Conservation (phyloP, 1,140 invertebrate species). For the Meloidogyne floridensis region DNA sequence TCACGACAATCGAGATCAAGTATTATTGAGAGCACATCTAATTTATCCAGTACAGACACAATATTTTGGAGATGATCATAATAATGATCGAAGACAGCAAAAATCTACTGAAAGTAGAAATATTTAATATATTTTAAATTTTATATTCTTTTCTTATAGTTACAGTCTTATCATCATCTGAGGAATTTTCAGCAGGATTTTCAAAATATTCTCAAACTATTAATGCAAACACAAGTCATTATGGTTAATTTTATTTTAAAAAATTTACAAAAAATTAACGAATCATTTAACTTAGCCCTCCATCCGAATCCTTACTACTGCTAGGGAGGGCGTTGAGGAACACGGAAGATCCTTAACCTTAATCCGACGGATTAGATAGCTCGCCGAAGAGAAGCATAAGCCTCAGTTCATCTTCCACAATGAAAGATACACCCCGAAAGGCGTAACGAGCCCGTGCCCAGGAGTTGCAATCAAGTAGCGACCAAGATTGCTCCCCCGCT, state of each 20-base stretch:
- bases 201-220: not conserved
- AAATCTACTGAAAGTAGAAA: not conserved
- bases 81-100: not conserved
- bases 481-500: not conserved
- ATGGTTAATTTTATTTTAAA: not conserved
- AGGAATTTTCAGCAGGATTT: not conserved
- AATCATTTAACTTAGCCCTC: not conserved
- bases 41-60: conserved; percentile 38
- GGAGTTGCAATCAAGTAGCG: not conserved
- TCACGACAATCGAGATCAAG: not conserved
- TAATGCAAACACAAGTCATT: not conserved
- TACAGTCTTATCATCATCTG: not conserved
- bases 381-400: too few species aligned
- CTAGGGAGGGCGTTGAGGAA: not conserved
- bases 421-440: too few species aligned
- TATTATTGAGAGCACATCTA: conserved; percentile 43
- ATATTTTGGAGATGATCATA: conserved; percentile 27
- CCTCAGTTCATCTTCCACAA: too few species aligned
- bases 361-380: too few species aligned
- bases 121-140: not conserved
- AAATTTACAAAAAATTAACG: not conserved
- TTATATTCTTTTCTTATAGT: not conserved
- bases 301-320: conserved; percentile 7
- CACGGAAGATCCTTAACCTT: too few species aligned
- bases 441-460: not conserved